Base-by-base conservation (phyloP, 92 coral and sea anemone species). In the Parazoanthus swiftii region DNA sequence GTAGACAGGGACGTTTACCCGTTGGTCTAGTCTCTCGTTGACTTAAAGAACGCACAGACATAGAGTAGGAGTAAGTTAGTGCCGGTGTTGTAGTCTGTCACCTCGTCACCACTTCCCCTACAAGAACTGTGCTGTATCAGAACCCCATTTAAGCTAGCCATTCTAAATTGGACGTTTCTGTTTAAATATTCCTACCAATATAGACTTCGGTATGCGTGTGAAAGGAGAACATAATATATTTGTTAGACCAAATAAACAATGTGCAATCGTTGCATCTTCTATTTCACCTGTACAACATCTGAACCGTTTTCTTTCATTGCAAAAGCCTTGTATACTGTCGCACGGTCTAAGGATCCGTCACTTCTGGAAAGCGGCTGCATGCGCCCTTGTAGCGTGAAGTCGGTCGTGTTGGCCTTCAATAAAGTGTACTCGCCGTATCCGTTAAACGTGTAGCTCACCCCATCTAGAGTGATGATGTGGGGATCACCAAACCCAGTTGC, bases 301-400 rank as follows among this genome's bases (percentile, higher is more conserved):
- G 94, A 92, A 42, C 90, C 90, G 20, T 86, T 77, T 37, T 94
- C 93, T 42, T 89, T 88, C 51, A 89, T 89, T 23, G 91, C 95
- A 86, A 93, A 92, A 3, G 96, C 98, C 39, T 88, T 93, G 50
- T 88, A 92, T 73, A 95, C 92, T 35, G 95, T 94, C 68, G 95
- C 96, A 0, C 88, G 82, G 77, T 93, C 86, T 33, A 44, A 29
- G 20, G 39, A 6, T 29, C 89, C 91, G 15, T 76, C 75, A 20
- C 56, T 89, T 3, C 48, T 74, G n/a, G 36, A 79, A 37, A 93
- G 90, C 65, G 95, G 98, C 74, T 93, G 91, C 96, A 93, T 93
- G 67, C 98, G 88, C 54, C 95, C 96, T 82, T 93, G 98, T n/a
- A 95, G 88, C 25, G 87, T 65, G 77, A 93, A 95, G 73, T 90